These are phyloP conservation scores for Campoletis raptor DNA, from an alignment of 2,888 invertebrate genomes.

Conservation along the genomic window DNA sequence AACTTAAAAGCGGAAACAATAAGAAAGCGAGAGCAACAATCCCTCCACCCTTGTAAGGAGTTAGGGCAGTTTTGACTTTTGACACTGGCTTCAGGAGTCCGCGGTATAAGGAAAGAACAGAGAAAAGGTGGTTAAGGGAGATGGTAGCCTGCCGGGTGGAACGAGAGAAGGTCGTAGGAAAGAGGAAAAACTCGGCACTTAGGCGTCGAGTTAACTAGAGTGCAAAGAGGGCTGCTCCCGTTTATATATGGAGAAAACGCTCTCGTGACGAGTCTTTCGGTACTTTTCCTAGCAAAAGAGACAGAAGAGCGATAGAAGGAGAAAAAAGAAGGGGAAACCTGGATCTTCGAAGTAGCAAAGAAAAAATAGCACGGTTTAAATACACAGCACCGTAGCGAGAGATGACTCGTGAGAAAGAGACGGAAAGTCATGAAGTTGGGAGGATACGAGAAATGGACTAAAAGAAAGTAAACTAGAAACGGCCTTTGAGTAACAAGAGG, in stretches of 20 bases:
- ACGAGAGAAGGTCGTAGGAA: conserved; percentile 26
- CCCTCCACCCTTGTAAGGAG: not conserved
- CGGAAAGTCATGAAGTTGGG: not conserved
- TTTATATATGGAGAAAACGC: conserved; percentile 74
- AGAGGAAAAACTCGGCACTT: conserved; percentile 72
- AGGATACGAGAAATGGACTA: conserved; percentile 41
- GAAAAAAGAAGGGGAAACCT: conserved; percentile 40
- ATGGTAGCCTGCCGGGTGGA: conserved; percentile 23
- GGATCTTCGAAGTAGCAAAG: conserved; percentile 44
- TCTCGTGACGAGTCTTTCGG: conserved; percentile 49
- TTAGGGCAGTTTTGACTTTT: conserved; percentile 55
- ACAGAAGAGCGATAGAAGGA: conserved; percentile 26
- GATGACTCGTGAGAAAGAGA: conserved; percentile 33
- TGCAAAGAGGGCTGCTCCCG: conserved; percentile 63
- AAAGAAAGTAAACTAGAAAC: conserved; percentile 24
- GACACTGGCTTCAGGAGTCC: conserved; percentile 22
- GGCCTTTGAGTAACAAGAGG: conserved; percentile 44
- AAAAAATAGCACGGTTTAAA: conserved; percentile 72
- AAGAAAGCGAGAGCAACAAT: conserved; percentile 45
- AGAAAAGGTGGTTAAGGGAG: conserved; percentile 11
- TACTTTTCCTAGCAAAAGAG: conserved; percentile 30
- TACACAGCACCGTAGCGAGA: conserved; percentile 65
- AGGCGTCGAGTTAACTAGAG: conserved; percentile 72
- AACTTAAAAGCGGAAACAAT: conserved; percentile 64
- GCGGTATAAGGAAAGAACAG: not conserved